Base-by-base conservation (phyloP, 2,888 invertebrate genomes). In the Dyspetes luteomarginatus region DNA sequence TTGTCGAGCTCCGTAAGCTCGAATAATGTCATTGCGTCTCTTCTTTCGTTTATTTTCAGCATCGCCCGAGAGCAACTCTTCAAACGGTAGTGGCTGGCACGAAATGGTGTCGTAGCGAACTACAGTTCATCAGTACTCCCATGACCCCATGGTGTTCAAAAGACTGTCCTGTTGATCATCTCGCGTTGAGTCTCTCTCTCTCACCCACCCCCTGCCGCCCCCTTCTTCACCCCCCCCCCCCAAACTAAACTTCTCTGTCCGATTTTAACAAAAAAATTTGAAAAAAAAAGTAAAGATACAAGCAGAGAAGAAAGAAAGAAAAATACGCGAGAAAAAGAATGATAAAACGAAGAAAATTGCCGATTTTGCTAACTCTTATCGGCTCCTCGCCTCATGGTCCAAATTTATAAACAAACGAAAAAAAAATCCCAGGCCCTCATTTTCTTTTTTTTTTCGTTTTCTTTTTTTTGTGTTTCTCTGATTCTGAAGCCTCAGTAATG, bases 41-140 rank as follows among this genome's bases (percentile, higher is more conserved):
- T 78, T 79, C 65, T 74, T 78, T 77, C 52, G 65, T 69, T 82
- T 84, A 90, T 91, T 90, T 92, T 91, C 92, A 92, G 92, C 85
- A 88, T 91, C 86, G 82, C 91, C 90, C 85, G 93, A 93, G 86
- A 92, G 92, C 89, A 93, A 92, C 87, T 92, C 93, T 84, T 93
- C 93, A 90, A 93, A 93, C 86, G 93, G 93, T 85, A 93, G 93
- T 89, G 93, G 93, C 85, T 94, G 94, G 93, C 93, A 93, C 86
- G 93, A 93, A 83, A 93, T 93, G 93, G 92, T 93, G 88, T 94
- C 93, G 92, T 94, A 94, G 94, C 93, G 92, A 91, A 91, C 88
- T 89, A 91, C 90, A 87, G 88, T 87, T 82, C 88, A 88, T 82
- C 89, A 89, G 86, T 89, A 89, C 86, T 88, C 89, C 87, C 89